A percentile compares a stretch with the other conserved stretches of the same genome.
phyloP scores from a whole-genome alignment of 1,140 invertebrate genomes.

The Caenorhabditis remanei region DNA sequence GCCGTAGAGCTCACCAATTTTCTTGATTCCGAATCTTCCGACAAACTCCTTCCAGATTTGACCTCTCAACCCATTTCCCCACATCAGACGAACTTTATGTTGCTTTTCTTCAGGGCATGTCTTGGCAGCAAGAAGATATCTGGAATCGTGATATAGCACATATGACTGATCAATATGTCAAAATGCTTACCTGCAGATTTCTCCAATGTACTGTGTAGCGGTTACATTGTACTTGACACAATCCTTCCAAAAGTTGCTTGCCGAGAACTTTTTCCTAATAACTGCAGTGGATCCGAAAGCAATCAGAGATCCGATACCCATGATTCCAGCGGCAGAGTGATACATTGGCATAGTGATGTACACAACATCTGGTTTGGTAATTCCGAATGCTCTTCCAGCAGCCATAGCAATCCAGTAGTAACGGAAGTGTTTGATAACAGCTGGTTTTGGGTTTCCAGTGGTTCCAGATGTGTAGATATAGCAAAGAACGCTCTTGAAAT shows the following conservation, averaged over 20 bases:
- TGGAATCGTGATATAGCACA: constrained; percentile 67
- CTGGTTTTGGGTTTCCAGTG: constrained; percentile 78
- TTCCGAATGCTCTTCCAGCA: constrained; percentile 66
- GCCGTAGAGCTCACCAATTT: constrained; percentile 94
- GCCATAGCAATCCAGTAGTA: constrained; percentile 69
- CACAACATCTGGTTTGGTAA: constrained; percentile 82
- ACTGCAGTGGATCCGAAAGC: constrained; percentile 88
- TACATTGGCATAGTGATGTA: constrained; percentile 93
- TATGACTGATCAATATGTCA: neutral
- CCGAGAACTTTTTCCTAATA: constrained; percentile 93
- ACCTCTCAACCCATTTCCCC: constrained; percentile 93
- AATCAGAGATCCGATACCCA: constrained; percentile 84
- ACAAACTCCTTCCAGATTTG: constrained; percentile 95
- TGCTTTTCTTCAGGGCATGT: constrained; percentile 85
- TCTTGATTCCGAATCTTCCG: constrained; percentile 87
- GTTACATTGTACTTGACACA: constrained; percentile 93
- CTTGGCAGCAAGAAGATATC: constrained; percentile 92
- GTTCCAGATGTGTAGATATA: constrained; percentile 79
- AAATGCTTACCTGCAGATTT: constrained; percentile 87
- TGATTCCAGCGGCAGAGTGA: constrained; percentile 89
- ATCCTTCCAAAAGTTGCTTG: constrained; percentile 92
- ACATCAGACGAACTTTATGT: constrained; percentile 88
- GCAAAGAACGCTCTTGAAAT: constrained; percentile 74
- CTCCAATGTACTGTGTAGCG: constrained; percentile 97
- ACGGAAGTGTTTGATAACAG: constrained; percentile 74